phyloP scores from a whole-genome alignment of 2,888 invertebrate species.

The Cosmopolites sordidus region DNA sequence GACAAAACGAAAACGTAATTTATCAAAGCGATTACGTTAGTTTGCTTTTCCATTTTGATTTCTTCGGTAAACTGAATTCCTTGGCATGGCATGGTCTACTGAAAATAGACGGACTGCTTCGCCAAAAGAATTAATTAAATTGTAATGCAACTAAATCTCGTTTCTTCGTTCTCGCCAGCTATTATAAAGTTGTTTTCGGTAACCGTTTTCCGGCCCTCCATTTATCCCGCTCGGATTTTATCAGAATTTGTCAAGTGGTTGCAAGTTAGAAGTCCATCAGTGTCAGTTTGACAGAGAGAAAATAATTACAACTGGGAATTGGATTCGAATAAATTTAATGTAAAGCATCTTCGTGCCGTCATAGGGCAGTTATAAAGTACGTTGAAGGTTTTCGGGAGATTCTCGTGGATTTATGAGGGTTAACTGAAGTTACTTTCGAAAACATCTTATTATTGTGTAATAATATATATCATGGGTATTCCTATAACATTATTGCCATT shows the following conservation, averaged over 20 bases:
- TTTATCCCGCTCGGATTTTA: constrained; percentile 26
- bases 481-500: too few species aligned
- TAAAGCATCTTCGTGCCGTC: constrained; percentile 8
- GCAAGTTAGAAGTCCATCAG: constrained; percentile 28
- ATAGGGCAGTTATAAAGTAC: constrained; percentile 10
- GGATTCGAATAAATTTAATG: constrained; percentile 26
- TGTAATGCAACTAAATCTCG: not conserved
- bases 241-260: constrained; percentile 29
- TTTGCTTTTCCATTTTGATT: too few species aligned
- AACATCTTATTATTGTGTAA: not conserved
- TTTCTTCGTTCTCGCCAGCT: constrained; percentile 5
- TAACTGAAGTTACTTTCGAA: not conserved
- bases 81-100: too few species aligned
- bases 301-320: constrained; percentile 32
- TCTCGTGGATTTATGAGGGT: not conserved
- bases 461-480: too few species aligned
- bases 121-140: constrained; percentile 5
- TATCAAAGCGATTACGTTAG: too few species aligned
- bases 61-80: too few species aligned
- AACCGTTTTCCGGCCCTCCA: constrained; percentile 23
- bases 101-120: too few species aligned
- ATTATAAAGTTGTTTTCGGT: constrained; percentile 13
- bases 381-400: constrained; percentile 1
- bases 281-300: constrained; percentile 28
- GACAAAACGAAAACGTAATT: too few species aligned